Conservation (phyloP, 2,113 vertebrate genomes). For the Rissa tridactyla region DNA sequence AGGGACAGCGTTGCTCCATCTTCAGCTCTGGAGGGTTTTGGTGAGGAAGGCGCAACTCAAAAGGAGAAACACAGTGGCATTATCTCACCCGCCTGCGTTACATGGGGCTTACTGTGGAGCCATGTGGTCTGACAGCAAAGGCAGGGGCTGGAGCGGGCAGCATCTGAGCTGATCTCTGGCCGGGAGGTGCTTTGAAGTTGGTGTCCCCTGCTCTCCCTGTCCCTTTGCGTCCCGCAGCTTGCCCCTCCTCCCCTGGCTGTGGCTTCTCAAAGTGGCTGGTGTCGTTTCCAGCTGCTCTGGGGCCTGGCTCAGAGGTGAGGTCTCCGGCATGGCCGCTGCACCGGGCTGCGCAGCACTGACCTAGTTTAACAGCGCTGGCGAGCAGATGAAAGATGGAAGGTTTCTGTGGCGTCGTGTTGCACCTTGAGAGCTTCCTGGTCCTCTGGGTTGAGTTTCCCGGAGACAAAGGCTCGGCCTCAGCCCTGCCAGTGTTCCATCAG, state of each 20-base stretch:
- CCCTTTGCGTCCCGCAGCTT: background rate
- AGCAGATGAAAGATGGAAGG: background rate
- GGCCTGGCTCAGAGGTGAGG: background rate
- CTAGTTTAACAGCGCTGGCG: background rate
- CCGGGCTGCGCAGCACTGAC: background rate
- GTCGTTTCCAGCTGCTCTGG: background rate
- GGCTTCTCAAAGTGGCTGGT: background rate
- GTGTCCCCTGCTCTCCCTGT: background rate
- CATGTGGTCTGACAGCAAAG: rapidly evolving
- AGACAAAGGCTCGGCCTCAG: background rate
- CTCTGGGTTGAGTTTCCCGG: background rate
- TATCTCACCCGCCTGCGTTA: rapidly evolving
- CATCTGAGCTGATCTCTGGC: background rate
- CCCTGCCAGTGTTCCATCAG: rapidly evolving
- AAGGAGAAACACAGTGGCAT: rapidly evolving
- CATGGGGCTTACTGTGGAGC: background rate
- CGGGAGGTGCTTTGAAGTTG: background rate
- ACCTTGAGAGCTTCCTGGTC: background rate
- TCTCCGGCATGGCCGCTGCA: rapidly evolving
- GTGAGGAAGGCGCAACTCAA: background rate
- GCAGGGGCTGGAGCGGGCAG: background rate
- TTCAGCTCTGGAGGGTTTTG: background rate
- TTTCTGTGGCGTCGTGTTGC: background rate
- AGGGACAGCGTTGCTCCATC: rapidly evolving
- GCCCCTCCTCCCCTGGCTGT: background rate